Evolutionary conservation across 2,797 vertebrate genomes (phyloP).

Genomic region (Cheracebus regulus): DNA sequence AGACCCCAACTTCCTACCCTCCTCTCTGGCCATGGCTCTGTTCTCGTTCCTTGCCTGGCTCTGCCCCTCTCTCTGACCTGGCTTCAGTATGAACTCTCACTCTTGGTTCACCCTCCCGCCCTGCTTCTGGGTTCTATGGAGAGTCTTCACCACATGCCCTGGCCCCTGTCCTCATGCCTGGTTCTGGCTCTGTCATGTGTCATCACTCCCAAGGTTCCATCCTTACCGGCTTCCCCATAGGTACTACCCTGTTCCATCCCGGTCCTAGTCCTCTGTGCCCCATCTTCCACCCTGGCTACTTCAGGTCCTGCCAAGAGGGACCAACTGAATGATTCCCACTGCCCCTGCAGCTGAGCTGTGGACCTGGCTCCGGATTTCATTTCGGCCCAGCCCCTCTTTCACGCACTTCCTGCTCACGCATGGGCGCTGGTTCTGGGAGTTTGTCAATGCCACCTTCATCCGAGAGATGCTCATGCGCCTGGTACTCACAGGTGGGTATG

Average conservation of each 20-base stretch:
- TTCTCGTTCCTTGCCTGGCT: not conserved
- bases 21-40: not conserved
- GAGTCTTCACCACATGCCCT: not conserved
- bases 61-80: not conserved
- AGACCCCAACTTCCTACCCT: not conserved
- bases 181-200: not conserved
- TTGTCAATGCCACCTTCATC: slow-evolving; percentile 92
- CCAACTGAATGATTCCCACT: not conserved
- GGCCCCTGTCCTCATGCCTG: not conserved
- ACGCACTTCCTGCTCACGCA: slow-evolving; percentile 92
- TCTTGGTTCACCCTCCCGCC: not conserved
- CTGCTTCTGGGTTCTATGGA: not conserved
- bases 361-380: slow-evolving; percentile 84
- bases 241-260: not conserved
- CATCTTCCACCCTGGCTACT: not conserved
- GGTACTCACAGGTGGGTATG: slow-evolving; percentile 91
- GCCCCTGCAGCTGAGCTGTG: slow-evolving; percentile 88
- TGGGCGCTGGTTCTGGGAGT: slow-evolving; percentile 92
- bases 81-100: not conserved
- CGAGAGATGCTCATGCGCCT: slow-evolving; percentile 89
- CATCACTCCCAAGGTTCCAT: not conserved
- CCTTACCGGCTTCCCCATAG: not conserved
- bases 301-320: not conserved
- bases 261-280: not conserved
- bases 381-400: slow-evolving; percentile 89